These are phyloP conservation scores for Hippocampus barbouri DNA, from an alignment of 2,113 vertebrate species.

Conservation along the genomic window DNA sequence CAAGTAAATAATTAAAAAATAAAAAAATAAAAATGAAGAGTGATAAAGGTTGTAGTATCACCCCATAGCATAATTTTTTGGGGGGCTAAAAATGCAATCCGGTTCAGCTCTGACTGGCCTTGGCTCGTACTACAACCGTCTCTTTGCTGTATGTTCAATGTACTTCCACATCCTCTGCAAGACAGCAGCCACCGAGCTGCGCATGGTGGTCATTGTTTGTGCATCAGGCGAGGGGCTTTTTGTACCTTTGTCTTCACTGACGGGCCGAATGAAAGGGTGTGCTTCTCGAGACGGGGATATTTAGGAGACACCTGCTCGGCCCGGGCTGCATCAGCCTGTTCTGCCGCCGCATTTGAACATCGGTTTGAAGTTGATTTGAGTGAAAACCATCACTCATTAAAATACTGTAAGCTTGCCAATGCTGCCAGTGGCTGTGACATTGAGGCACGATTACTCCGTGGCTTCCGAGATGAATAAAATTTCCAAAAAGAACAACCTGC, in stretches of 20 bases:
- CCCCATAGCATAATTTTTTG: not conserved
- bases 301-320: conserved; percentile 89
- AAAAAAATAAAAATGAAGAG: too few relatives aligned
- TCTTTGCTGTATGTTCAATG: conserved; percentile 24
- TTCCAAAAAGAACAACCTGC: not conserved
- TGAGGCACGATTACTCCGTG: conserved; percentile 25
- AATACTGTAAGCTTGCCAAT: conserved; percentile 56
- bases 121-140: not conserved
- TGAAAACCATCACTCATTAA: conserved; percentile 8
- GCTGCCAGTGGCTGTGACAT: conserved; percentile 50
- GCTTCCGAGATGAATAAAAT: conserved; percentile 21
- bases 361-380: conserved; percentile 16
- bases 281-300: conserved; percentile 86
- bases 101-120: not conserved
- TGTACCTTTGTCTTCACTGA: conserved; percentile 87
- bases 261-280: conserved; percentile 86
- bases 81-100: not conserved
- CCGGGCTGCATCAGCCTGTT: conserved; percentile 78
- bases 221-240: conserved; percentile 64
- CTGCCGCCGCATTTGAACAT: conserved; percentile 73
- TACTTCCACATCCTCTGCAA: conserved; percentile 72
- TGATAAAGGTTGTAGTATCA: too few relatives aligned
- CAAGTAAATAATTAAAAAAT: too few relatives aligned
- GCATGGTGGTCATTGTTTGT: conserved; percentile 79
- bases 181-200: conserved; percentile 56